Conservation (phyloP, 2,888 invertebrate species). For the Listrodromus nycthemerus region DNA sequence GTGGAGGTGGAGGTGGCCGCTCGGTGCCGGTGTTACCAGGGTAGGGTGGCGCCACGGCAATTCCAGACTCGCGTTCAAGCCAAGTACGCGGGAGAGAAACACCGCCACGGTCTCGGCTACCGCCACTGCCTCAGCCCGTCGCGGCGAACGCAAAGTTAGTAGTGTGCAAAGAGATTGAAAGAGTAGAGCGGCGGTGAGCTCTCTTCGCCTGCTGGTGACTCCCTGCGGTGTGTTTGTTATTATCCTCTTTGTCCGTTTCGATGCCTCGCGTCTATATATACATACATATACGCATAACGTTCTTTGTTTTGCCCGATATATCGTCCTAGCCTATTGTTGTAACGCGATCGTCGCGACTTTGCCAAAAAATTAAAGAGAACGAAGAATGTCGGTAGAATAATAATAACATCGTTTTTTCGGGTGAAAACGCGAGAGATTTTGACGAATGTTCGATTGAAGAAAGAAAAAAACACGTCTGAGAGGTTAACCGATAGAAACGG, state of each 20-base stretch:
- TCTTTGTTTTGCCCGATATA: neutral
- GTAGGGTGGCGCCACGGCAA: conserved; percentile 83
- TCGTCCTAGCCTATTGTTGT: neutral
- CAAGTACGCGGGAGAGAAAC: conserved; percentile 78
- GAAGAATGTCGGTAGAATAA: neutral
- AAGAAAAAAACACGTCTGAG: conserved; percentile 22
- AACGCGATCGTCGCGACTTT: conserved; percentile 15
- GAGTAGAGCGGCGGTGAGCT: conserved; percentile 42
- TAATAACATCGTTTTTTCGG: neutral
- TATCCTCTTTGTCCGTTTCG: conserved; percentile 13
- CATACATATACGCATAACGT: neutral
- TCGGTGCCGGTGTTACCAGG: conserved; percentile 69
- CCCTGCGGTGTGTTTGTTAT: conserved; percentile 26
- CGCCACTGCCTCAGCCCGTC: conserved; percentile 57
- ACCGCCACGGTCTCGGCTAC: conserved; percentile 59
- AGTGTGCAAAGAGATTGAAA: conserved; percentile 72
- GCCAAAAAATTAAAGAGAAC: conserved; percentile 20
- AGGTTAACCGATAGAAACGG: conserved; percentile 21
- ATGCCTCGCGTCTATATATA: neutral
- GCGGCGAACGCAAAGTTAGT: conserved; percentile 44
- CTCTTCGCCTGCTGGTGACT: conserved; percentile 29
- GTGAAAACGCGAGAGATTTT: neutral
- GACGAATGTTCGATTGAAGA: neutral
- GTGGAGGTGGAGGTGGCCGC: conserved; percentile 74
- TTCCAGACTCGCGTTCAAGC: conserved; percentile 82